Conservation (phyloP, 92 coral and sea anemone species). For the Ricordea florida region DNA sequence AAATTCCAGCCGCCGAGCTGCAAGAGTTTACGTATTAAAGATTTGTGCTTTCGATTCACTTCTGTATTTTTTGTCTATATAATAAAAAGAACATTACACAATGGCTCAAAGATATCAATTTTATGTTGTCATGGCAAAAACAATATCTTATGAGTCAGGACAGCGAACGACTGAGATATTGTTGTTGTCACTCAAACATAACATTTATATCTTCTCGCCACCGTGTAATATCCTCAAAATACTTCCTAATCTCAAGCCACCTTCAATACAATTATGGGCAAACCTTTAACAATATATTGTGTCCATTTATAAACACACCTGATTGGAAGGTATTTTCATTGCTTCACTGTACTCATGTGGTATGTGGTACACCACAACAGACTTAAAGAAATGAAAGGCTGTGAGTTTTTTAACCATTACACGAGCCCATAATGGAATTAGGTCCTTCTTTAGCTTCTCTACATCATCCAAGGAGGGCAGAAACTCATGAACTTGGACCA, state of each 20-base stretch:
- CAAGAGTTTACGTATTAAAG: background rate
- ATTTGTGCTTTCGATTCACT: background rate
- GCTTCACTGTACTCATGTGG: slow-evolving; percentile 17
- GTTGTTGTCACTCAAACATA: no score
- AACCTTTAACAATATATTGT: no score
- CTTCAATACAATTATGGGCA: no score
- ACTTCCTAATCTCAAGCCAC: no score
- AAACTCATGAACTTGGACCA: slow-evolving; percentile 17
- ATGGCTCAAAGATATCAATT: no score
- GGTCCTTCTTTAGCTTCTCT: background rate
- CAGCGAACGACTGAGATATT: no score
- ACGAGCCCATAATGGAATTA: slow-evolving; percentile 5
- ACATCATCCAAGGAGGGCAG: slow-evolving; percentile 31
- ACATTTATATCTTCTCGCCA: no score
- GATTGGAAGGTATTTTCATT: background rate
- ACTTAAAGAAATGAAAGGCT: background rate
- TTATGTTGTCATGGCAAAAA: no score
- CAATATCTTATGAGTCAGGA: no score
- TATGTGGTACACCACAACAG: slow-evolving; percentile 11
- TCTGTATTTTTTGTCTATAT: background rate
- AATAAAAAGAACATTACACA: background rate
- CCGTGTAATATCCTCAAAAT: no score
- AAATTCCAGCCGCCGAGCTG: no score
- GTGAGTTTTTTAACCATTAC: slow-evolving; percentile 8
- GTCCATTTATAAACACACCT: slow-evolving; percentile 11